A percentile compares a stretch with the other conserved stretches of the same genome.
phyloP scores from a whole-genome alignment of 2,113 vertebrate genomes.

The Tiliqua scincoides region DNA sequence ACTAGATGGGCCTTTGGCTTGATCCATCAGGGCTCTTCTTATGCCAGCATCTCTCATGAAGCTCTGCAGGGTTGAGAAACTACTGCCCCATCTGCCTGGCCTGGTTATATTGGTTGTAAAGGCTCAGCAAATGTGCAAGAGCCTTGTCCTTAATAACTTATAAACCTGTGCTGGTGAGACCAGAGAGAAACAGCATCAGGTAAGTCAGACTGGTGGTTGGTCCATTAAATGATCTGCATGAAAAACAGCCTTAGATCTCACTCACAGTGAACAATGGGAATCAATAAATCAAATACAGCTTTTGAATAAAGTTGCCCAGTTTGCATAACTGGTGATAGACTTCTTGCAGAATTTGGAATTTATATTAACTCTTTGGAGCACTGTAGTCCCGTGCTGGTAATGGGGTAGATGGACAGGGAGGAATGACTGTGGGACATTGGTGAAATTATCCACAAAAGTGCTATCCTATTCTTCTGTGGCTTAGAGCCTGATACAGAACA shows the following conservation, averaged over 20 bases:
- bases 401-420: neutral
- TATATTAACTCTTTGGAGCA: neutral
- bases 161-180: neutral
- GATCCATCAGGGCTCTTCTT: too few relatives aligned
- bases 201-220: neutral
- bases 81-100: neutral
- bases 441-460: too few relatives aligned
- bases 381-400: neutral
- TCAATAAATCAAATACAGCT: neutral
- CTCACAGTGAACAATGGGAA: neutral
- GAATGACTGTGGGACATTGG: too few relatives aligned
- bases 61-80: too few relatives aligned
- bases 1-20: too few relatives aligned
- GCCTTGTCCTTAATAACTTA: too few relatives aligned
- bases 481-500: neutral
- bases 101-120: neutral
- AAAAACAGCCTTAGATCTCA: too few relatives aligned
- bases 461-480: neutral
- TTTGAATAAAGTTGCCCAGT: too few relatives aligned
- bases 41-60: too few relatives aligned
- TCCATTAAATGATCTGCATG: neutral
- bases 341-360: neutral
- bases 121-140: neutral
- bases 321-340: too few relatives aligned
- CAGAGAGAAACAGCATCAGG: neutral